phyloP scores from a whole-genome alignment of 2,888 invertebrate species.

The Anthrax anthrax region DNA sequence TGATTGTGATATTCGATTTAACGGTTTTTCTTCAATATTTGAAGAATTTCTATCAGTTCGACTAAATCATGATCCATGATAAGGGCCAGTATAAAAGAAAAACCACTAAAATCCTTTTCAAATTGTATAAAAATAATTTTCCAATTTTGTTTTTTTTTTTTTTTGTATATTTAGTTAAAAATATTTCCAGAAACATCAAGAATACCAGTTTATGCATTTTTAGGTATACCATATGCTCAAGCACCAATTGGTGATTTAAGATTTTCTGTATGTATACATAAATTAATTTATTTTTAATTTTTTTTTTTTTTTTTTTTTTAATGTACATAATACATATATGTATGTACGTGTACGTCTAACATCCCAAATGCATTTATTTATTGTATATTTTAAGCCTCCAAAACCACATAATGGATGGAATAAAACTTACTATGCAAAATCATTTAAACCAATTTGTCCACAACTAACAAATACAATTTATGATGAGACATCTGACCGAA shows the following conservation, averaged over 20 bases:
- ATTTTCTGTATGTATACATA: constrained; percentile 47
- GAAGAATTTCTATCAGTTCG: constrained; percentile 2
- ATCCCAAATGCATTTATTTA: neutral
- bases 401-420: constrained; percentile 51
- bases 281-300: constrained; percentile 7
- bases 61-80: too few relatives aligned
- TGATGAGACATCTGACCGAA: constrained; percentile 25
- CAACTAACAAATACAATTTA: constrained; percentile 37
- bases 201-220: constrained; percentile 50
- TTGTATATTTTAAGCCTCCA: constrained; percentile 41
- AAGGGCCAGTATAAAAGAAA: too few relatives aligned
- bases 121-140: too few relatives aligned
- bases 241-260: constrained; percentile 58
- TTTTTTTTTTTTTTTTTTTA: too few relatives aligned
- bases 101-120: too few relatives aligned
- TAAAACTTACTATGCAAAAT: constrained; percentile 51
- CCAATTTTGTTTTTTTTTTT: too few relatives aligned
- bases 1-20: too few relatives aligned
- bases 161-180: constrained; percentile 53
- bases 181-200: constrained; percentile 47
- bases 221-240: constrained; percentile 69
- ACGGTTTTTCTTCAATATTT: neutral
- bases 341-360: neutral
- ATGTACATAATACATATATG: too few relatives aligned
- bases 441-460: constrained; percentile 55